Percentiles rank a stretch among this genome's conserved stretches.
These are phyloP conservation scores for Bactericera cockerelli DNA, from an alignment of 1,140 invertebrate species.

Conservation along the genomic window DNA sequence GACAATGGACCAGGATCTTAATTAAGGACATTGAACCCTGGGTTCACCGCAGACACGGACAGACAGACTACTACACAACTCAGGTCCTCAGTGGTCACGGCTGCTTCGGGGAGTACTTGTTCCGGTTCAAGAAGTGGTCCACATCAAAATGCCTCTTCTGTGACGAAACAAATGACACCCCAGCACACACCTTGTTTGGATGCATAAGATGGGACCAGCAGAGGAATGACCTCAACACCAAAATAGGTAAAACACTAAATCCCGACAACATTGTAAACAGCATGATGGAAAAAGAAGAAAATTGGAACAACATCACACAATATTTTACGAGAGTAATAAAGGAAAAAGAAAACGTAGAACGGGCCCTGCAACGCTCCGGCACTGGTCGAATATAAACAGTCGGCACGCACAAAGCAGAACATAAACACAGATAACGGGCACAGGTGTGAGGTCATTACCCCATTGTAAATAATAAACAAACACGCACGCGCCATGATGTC, in stretches of 20 bases:
- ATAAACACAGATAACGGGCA: no score
- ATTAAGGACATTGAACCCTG: conserved; percentile 17
- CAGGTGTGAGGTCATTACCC: no score
- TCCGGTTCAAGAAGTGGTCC: conserved; percentile 19
- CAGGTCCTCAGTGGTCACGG: conserved; percentile 26
- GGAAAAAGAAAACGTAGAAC: no score
- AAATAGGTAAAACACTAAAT: no score
- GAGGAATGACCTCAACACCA: not conserved
- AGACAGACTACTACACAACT: conserved; percentile 20
- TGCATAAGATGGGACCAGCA: conserved; percentile 15
- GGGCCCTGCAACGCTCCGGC: no score
- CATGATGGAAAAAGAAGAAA: not conserved
- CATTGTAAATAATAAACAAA: no score
- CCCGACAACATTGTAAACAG: not conserved
- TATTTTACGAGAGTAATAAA: not conserved
- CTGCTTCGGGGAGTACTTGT: conserved; percentile 25
- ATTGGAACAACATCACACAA: not conserved
- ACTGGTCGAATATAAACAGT: no score
- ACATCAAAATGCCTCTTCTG: conserved; percentile 16
- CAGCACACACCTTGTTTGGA: conserved; percentile 22
- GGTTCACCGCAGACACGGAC: conserved; percentile 17
- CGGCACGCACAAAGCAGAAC: no score
- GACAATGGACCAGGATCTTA: conserved; percentile 18
- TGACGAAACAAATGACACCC: conserved; percentile 15
- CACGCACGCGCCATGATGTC: no score